Evolutionary conservation across 1,140 invertebrate species (phyloP), one percentile per base, ranked within the genome.

Genomic region (Acromyrmex echinatior): DNA sequence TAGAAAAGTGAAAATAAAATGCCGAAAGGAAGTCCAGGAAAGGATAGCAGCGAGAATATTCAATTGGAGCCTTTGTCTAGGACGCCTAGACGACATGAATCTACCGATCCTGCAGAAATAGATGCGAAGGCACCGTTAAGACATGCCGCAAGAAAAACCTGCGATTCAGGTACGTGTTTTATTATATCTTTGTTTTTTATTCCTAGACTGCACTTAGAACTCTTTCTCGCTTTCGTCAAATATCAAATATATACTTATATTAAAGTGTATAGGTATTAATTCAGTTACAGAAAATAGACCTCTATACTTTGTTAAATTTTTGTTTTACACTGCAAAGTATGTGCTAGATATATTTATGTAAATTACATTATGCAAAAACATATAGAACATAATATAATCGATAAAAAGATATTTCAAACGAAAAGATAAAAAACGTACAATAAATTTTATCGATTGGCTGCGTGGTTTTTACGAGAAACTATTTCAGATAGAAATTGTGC

Each of bases 31-130:
- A 81, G 86, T 51, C 93, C 93, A 35, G 92, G 89, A 87, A 91
- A 89, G 85, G 86, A 94, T 76, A 95, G 95, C 89, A 95, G 94
- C 89, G 94, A 95, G 65, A 94, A 92, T 10, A 95, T 95, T 77
- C 92, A 94, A 35, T 94, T 95, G 92, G 95, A 95, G 58, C 94
- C 95, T 3, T 71, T 95, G 18, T 94, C 94, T 28, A 93, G 94
- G 79, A 95, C 94, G 21, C 94, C 94, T 25, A 94, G 93, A 53
- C 95, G 94, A 88, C 95, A 94, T 86, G 95, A 94, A 62, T 95
- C 91, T 39, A 94, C 94, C 66, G 95, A 95, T 77, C 92, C 92
- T 66, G 93, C 93, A 9, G 94, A 95, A 81, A 58, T 53, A 31
- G 78, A 80, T 4, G 78, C 16, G 3, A 81, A 71, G 35, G 49